Evolutionary conservation across 2,113 vertebrate species (phyloP), one percentile per base, ranked within the genome.

Genomic region (Dasyurus viverrinus): DNA sequence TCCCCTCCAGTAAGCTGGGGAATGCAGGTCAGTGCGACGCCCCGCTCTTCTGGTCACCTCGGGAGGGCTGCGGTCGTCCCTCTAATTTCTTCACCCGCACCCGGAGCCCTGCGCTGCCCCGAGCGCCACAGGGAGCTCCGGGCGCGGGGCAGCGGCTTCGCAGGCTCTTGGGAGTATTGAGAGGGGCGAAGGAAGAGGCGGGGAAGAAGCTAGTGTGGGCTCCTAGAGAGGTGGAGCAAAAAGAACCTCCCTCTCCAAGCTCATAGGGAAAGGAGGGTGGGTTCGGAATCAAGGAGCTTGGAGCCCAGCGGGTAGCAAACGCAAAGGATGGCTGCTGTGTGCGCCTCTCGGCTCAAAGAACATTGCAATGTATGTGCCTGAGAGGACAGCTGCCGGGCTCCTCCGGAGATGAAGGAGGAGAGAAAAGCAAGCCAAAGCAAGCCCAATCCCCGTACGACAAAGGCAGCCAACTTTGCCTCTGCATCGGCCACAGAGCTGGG

Each of bases 21-120:
- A 14, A n/a, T 54, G 92, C 94, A 12, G 53, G 57, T 94, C 84
- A 4, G 90, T 60, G 93, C 76, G 89, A 89, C 46, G 84, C 93
- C 95, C 48, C 94, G 95, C 95, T 94, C 93, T 92, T 60, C 91
- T 53, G 25, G 0, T 93, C 89, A 93, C 54, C n/a, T 27, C 10
- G 36, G 30, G 50, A 53, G 24, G 24, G 55, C 90, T 11, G 11
- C 55, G 8, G 30, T 24, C 90, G 95, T 5, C 46, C n/a, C 26
- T 68, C 30, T 93, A 90, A 24, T 25, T 53, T 22, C 54, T 68
- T 36, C 53, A 94, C 12, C 0, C 0, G 89, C 93, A 89, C 93
- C 30, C 91, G 52, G 89, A 53, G 68, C 48, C 47, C 90, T 91
- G 89, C 12, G 91, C 91, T 94, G 90, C 30, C 93, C 16, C 93